Evolutionary conservation across 2,797 vertebrate species (phyloP), one percentile per base, ranked within the genome.

Genomic region (Brachyalestes nurse): DNA sequence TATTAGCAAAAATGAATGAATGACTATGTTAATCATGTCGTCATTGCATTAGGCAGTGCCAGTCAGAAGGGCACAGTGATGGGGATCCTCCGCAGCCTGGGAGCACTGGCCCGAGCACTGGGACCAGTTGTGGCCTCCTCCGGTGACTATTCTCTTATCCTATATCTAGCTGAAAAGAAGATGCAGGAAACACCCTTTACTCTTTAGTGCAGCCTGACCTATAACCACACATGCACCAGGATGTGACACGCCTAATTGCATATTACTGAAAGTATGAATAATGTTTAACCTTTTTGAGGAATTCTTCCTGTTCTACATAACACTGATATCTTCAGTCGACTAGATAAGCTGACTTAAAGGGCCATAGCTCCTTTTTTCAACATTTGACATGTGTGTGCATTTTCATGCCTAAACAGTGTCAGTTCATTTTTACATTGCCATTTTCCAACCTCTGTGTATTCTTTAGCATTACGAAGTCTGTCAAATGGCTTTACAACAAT

Each of bases 71-170:
- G 98, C 45, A 95, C 95, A 0, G 91, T 99, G 57, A 99, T 99
- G 98, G 98, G 98, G 23, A 99, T 97, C 6, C 90, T 99, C 75
- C 91, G 98, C 23, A 99, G 98, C 89, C 87, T 99, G 79, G 98
- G 98, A 0, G 96, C 97, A 34, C 93, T 99, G 21, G 98, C 97
- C 60, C 94, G 98, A 91, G 96, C 96, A 0, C 70, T 96, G 65
- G 98, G 98, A 42, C 98, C 98, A 0, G 55, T 97, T 61, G 84
- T 95, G 75, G 94, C 97, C 0, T 96, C 96, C 6, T 95, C 96
- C 25, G 95, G 98, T 99, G 83, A 64, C 71, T 19, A 76, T 53
- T 64, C 38, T 4, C 13, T 51, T 58, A 58, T 66, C 1, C 7
- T 66, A 4, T 21, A 72, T 51, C 19, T 75, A 23, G 45, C 28